Evolutionary conservation across 2,797 vertebrate species (phyloP).

Genomic region (Cephalopachus bancanus): DNA sequence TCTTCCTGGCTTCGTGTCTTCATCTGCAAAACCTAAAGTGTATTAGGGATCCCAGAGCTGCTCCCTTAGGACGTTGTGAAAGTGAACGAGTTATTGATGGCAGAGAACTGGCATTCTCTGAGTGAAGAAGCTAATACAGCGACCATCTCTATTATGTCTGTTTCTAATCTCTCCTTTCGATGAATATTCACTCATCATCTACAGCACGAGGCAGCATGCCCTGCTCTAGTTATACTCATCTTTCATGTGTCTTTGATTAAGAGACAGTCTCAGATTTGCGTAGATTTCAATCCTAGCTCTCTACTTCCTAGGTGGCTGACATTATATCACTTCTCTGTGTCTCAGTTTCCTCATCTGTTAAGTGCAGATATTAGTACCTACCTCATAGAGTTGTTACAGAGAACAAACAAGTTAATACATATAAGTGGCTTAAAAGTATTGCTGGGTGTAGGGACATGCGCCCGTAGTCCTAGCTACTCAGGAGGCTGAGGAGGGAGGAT

Average conservation of each 20-base stretch:
- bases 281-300: slow-evolving; percentile 6
- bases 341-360: neutral
- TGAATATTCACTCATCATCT: neutral
- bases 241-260: neutral
- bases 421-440: neutral
- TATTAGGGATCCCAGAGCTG: neutral
- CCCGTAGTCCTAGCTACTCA: neutral
- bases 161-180: slow-evolving; percentile 1
- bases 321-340: neutral
- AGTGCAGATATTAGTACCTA: neutral
- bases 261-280: neutral
- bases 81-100: neutral
- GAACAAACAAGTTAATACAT: neutral
- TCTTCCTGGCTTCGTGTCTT: neutral
- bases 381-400: neutral
- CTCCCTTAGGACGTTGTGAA: neutral
- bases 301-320: neutral
- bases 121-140: neutral
- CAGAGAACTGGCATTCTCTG: neutral
- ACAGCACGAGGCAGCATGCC: neutral
- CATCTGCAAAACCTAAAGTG: neutral
- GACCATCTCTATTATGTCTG: neutral
- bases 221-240: neutral
- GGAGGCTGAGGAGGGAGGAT: neutral
- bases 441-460: neutral